Evolutionary conservation across 1,140 invertebrate species (phyloP).

Genomic region (Philopotamus ludificatus): DNA sequence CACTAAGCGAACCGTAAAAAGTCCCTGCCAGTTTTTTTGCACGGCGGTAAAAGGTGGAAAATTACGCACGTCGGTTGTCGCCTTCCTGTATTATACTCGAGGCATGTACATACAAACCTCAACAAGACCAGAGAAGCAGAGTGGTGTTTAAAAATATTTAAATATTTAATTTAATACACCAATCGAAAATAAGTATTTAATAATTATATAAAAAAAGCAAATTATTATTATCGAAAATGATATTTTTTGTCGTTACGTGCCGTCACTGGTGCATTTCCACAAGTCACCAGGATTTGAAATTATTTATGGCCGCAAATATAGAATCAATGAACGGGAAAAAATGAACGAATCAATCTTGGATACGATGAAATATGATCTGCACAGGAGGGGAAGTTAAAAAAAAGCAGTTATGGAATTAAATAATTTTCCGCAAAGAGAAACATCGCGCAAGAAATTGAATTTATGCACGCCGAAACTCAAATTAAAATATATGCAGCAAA

Average conservation of each 20-base stretch:
- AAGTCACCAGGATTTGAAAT: slow-evolving; percentile 17
- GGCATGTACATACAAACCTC: too few species aligned
- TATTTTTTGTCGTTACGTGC: too few species aligned
- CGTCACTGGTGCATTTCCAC: slow-evolving; percentile 1
- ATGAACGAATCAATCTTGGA: slow-evolving; percentile 37
- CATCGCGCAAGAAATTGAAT: slow-evolving; percentile 5
- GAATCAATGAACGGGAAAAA: slow-evolving; percentile 34
- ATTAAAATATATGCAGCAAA: slow-evolving; percentile 10
- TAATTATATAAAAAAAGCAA: neutral
- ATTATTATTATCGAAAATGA: too few species aligned
- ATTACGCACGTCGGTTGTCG: neutral
- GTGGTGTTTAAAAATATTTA: too few species aligned
- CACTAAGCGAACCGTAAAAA: neutral
- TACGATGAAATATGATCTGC: slow-evolving; percentile 22
- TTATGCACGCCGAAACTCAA: slow-evolving; percentile 2
- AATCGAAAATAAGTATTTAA: neutral
- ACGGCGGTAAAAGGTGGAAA: slow-evolving; percentile 3
- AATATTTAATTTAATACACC: too few species aligned
- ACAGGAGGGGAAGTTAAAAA: neutral
- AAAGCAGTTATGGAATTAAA: slow-evolving; percentile 9
- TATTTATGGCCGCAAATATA: slow-evolving; percentile 35
- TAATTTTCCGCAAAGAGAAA: slow-evolving; percentile 14
- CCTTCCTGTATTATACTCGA: neutral
- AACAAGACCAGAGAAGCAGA: too few species aligned
- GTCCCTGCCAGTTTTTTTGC: neutral